These are phyloP conservation scores for Caenorhabditis zanzibari DNA, from an alignment of 2,888 invertebrate species.

Conservation along the genomic window DNA sequence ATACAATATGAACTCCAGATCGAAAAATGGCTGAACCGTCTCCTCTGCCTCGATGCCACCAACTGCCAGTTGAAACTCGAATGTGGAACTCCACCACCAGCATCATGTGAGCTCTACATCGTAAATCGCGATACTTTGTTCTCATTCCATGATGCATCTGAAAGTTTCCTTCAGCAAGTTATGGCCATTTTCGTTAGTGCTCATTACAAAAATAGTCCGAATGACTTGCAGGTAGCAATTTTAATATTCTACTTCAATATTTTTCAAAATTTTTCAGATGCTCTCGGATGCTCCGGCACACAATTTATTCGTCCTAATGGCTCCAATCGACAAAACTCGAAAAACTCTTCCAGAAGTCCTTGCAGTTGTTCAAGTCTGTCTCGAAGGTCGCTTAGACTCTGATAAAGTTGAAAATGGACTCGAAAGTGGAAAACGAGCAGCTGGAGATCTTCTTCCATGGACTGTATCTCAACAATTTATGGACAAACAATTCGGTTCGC, in stretches of 20 bases:
- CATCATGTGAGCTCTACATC: slow-evolving; percentile 90
- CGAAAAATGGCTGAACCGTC: slow-evolving; percentile 93
- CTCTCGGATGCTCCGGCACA: slow-evolving; percentile 99
- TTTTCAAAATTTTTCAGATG: slow-evolving; percentile 86
- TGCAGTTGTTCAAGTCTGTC: slow-evolving; percentile 86
- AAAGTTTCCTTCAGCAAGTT: slow-evolving; percentile 92
- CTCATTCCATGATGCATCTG: slow-evolving; percentile 93
- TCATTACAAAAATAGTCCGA: slow-evolving; percentile 99
- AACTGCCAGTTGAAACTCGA: slow-evolving; percentile 65
- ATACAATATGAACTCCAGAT: slow-evolving; percentile 84
- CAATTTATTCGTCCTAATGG: slow-evolving; percentile 94
- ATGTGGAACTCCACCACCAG: slow-evolving; percentile 92
- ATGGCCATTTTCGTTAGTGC: slow-evolving; percentile 97
- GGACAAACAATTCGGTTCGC: slow-evolving; percentile 93
- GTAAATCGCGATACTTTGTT: slow-evolving; percentile 92
- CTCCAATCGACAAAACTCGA: slow-evolving; percentile 88
- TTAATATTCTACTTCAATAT: background rate
- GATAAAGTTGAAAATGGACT: slow-evolving; percentile 89
- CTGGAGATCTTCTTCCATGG: slow-evolving; percentile 99
- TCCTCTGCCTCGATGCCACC: slow-evolving; percentile 92
- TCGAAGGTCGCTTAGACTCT: slow-evolving; percentile 87
- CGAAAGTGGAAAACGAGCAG: slow-evolving; percentile 92
- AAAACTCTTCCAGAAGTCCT: slow-evolving; percentile 88
- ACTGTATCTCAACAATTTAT: slow-evolving; percentile 92
- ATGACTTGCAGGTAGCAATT: slow-evolving; percentile 89